Evolutionary conservation across 2,888 invertebrate genomes (phyloP).

Genomic region (Torymus tubicola): DNA sequence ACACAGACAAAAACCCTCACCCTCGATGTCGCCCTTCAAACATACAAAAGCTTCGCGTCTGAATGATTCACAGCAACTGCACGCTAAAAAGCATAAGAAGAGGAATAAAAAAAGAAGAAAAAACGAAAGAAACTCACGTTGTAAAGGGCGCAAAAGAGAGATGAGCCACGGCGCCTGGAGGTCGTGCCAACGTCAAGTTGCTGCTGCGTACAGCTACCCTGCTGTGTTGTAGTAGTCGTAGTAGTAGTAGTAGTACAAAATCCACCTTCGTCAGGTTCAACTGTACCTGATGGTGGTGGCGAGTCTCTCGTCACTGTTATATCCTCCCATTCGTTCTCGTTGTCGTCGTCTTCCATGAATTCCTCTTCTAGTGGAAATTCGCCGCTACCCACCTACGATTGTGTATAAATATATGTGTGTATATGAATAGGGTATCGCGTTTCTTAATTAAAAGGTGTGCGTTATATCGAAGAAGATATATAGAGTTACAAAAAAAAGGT

Average conservation of each 20-base stretch:
- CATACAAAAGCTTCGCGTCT: background rate
- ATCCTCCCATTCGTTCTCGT: constrained; percentile 55
- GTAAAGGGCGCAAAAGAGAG: constrained; percentile 82
- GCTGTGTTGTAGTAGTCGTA: constrained; percentile 1
- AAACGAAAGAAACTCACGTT: constrained; percentile 76
- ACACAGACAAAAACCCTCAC: too few species aligned
- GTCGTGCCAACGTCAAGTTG: constrained; percentile 59
- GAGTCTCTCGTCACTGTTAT: background rate
- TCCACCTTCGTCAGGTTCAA: constrained; percentile 63
- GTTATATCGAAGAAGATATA: too few species aligned
- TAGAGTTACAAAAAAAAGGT: too few species aligned
- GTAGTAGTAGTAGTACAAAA: constrained; percentile 61
- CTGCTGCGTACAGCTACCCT: constrained; percentile 58
- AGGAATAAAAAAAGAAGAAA: background rate
- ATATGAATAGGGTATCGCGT: too few species aligned
- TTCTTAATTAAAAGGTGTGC: too few species aligned
- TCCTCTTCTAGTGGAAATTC: constrained; percentile 88
- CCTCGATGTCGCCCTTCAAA: too few species aligned
- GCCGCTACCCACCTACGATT: constrained; percentile 85
- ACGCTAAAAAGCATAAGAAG: too few species aligned
- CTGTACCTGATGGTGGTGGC: background rate
- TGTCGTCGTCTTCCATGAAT: constrained; percentile 68
- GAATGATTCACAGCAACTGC: background rate
- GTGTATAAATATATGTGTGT: background rate
- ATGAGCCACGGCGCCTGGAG: constrained; percentile 78